Base-by-base conservation (phyloP, 1,140 invertebrate genomes). In the Hydropsyche tenuis region DNA sequence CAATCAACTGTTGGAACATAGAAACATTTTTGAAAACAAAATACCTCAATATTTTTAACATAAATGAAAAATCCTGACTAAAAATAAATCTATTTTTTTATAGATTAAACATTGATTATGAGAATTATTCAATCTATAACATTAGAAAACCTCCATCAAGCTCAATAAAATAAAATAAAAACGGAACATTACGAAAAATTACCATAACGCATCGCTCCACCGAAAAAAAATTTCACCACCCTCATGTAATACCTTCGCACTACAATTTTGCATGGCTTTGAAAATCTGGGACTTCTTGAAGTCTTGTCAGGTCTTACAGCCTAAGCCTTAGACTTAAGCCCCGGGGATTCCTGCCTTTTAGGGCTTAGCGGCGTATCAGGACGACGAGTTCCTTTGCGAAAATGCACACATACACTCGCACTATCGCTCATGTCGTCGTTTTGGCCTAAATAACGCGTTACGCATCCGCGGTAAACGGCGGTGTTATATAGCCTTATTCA, bases 281-380 rank as follows among this genome's bases (percentile, higher is more conserved):
- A 70, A 65, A 65, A 65, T 43, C 30, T 43, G 42, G 42, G 42
- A 56, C 48, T 56, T 43, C 68, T 56, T 70, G 68, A 70, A 45
- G 51, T 56, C 18, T 56, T 70, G 68, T 70, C 68, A 70, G 23
- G 68, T 48, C 68, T 70, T 70, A 60, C 14, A 25, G 22, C 46
- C 14, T 70, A 70, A 70, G 68, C 68, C 68, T 18, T 16, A 56
- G 68, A 56, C 68, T 70, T 70, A 70, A 27, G 51, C 68, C 68
- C 48, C 23, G 23, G 68, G 68, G 68, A 70, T 70, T 70, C 7
- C 68, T 70, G 22, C 48, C 68, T 70, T 70, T 70, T 70, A 70
- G 30, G 48, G 68, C 68, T 70, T 70, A 70, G 51, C 68, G 43
- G 9, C 46, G 68, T 70, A 70, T 70, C 68, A 70, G 22, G 25